A percentile compares a stretch with the other conserved stretches of the same genome.
phyloP scores from a whole-genome alignment of 2,888 invertebrate species.

The Pheosia tremula region DNA sequence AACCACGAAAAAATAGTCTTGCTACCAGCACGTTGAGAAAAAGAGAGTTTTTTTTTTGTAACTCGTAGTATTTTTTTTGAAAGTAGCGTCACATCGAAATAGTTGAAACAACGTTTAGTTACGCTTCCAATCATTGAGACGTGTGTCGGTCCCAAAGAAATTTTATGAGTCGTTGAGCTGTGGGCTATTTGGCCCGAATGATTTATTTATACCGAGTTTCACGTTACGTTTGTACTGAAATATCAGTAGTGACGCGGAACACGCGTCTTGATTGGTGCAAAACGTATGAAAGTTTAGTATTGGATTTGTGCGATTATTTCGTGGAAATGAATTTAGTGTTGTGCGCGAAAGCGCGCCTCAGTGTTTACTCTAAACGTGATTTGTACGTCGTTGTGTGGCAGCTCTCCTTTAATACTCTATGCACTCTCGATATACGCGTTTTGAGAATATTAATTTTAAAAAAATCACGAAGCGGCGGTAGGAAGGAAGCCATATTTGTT shows the following conservation, averaged over 20 bases:
- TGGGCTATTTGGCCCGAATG: conserved; percentile 51
- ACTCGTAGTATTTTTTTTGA: neutral
- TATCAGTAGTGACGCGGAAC: conserved; percentile 20
- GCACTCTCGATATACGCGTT: too few relatives aligned
- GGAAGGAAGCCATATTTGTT: too few relatives aligned
- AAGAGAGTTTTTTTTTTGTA: too few relatives aligned
- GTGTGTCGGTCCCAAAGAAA: conserved; percentile 60
- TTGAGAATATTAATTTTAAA: too few relatives aligned
- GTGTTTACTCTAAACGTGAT: neutral
- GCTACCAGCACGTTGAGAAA: too few relatives aligned
- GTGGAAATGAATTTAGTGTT: conserved; percentile 1
- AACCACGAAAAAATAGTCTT: too few relatives aligned
- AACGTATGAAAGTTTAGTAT: conserved; percentile 15
- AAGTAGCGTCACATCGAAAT: neutral
- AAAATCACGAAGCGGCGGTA: too few relatives aligned
- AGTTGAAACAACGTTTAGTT: conserved; percentile 5
- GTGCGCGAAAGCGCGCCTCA: neutral
- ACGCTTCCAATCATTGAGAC: conserved; percentile 55
- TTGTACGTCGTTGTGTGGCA: too few relatives aligned
- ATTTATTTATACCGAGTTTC: conserved; percentile 51
- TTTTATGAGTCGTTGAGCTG: conserved; percentile 65
- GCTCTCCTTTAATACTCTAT: too few relatives aligned
- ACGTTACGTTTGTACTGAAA: conserved; percentile 22
- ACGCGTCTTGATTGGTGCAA: conserved; percentile 19
- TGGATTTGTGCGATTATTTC: neutral